Conservation (phyloP, 2,888 invertebrate genomes). For the Lasioglossum pauxillum region DNA sequence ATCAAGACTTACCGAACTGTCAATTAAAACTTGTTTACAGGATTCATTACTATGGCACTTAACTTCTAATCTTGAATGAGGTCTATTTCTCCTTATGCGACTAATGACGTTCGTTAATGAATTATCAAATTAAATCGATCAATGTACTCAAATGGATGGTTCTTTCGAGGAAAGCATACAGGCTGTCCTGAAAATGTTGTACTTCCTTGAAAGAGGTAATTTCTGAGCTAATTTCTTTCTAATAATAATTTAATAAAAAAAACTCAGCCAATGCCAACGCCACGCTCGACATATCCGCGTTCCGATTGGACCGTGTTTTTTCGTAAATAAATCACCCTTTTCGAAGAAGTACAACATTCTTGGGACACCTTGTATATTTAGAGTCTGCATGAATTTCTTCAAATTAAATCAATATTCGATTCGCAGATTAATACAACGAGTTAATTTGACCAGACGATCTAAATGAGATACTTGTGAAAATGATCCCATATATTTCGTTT, state of each 20-base stretch:
- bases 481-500: neutral
- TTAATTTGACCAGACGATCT: neutral
- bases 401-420: neutral
- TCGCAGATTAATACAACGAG: neutral
- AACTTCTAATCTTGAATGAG: neutral
- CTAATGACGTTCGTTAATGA: neutral
- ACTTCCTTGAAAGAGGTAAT: too few species aligned
- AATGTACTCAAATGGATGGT: neutral
- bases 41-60: constrained; percentile 7
- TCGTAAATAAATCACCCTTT: too few species aligned
- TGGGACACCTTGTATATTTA: neutral
- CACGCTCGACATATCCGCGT: too few species aligned
- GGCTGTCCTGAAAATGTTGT: too few species aligned
- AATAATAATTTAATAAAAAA: too few species aligned
- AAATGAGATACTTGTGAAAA: neutral
- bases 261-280: too few species aligned
- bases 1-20: constrained; percentile 42
- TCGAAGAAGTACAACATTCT: too few species aligned
- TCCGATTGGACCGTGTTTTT: too few species aligned
- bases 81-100: neutral
- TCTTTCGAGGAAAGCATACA: neutral
- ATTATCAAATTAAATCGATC: neutral
- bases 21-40: constrained; percentile 43
- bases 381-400: neutral
- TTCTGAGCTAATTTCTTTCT: too few species aligned